Evolutionary conservation across 2,113 vertebrate species (phyloP), one percentile per base, ranked within the genome.

Genomic region (Tenrec ecaudatus): DNA sequence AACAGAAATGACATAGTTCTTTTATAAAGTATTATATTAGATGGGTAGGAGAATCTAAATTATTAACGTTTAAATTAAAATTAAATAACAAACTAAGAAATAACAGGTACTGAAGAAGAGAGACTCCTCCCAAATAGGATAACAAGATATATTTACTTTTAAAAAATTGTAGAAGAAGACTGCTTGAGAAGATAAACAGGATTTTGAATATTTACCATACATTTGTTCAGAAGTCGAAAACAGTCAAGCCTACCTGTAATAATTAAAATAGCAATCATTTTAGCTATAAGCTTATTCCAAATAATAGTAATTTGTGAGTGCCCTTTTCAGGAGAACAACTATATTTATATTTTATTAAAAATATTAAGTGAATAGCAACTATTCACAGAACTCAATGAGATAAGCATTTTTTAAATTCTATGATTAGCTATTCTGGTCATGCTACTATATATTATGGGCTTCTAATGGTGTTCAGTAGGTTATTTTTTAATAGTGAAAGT

Each of bases 181-280:
- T 75, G 31, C 79, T 93, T 82, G 40, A 88, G 17, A 43, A 60
- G 66, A 76, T 81, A 92, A 93, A 71, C 3, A 91, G 83, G 80
- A 81, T 7, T 78, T 57, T 47, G 85, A 75, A 90, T 94, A 94
- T 92, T 83, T 95, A 47, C 84, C 88, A 29, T 14, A 53, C 16
- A n/a, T 92, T 89, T 78, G 2, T 4, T 78, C 83, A 82, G 88
- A 62, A n/a, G 8, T 10, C 27, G 5, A 47, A 77, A 75, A 22
- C 80, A 88, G 6, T 71, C 15, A 71, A 90, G 53, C 58, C 17
- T 86, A 86, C 75, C 8, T 85, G 19, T 88, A 90, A 88, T 86
- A 87, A 87, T 79, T 8, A 88, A 94, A 95, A 81, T 86, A 68
- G 76, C 64, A 84, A 81, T 93, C 53, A 85, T 92, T 94, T 94